Evolutionary conservation across 2,888 invertebrate species (phyloP), one percentile per base, ranked within the genome.

Genomic region (Drosophila yooni): DNA sequence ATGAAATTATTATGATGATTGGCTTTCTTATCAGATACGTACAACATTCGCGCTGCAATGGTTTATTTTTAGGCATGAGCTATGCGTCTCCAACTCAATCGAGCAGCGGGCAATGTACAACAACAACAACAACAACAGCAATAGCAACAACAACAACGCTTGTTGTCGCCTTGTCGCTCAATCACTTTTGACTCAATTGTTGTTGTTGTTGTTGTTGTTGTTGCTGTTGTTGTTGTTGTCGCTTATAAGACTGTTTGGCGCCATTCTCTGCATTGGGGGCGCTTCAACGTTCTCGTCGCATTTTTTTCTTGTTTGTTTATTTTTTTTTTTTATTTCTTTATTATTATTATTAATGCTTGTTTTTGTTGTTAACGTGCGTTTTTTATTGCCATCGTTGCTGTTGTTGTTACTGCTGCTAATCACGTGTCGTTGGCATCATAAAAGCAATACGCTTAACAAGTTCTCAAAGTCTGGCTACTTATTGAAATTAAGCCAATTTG

Each of bases 191-290:
- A 65, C 33, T 57, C 29, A 54, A 43, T 53, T 62, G 53, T 52
- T 61, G 52, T 25, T 59, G 59, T 48, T 61, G 68, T 57, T 67
- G 64, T 54, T 62, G 70, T 51, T 59, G 71, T 59, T 58, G 53
- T 33, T 53, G 73, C 72, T 72, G n/a, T n/a, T n/a, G n/a, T n/a
- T 65, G 70, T 51, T 59, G 71, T 59, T 58, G 53, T 33, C 54
- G 73, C 72, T 72, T 74, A 88, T 82, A 89, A 86, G 87, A 87
- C 87, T 72, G 86, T 89, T 85, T 89, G 87, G 88, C 87, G 89
- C 89, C 85, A 76, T 81, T 74, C 74, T 59, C 64, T 53, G 68
- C 75, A 64, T 46, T 57, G 52, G 58, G 40, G 66, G 76, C 60
- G 53, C 66, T 53, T 40, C 58, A 59, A 64, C 59, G 18, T n/a